These are phyloP conservation scores for Zosterops pallidus DNA, from an alignment of 2,113 vertebrate genomes.

Conservation along the genomic window DNA sequence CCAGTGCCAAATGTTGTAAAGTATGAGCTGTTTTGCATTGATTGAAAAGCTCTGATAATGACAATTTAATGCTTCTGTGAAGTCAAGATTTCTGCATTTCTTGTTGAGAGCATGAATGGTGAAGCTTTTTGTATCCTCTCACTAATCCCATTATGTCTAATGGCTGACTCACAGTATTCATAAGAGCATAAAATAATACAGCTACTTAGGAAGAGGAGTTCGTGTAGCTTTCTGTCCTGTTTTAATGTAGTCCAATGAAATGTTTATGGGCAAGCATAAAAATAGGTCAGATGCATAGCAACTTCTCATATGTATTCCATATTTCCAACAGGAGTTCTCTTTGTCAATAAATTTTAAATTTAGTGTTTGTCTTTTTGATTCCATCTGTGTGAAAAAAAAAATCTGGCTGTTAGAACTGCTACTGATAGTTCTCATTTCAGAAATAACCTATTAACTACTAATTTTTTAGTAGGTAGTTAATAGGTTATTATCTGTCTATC, in stretches of 20 bases:
- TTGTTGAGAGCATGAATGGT: not conserved
- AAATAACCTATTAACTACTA: not conserved
- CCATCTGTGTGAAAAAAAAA: not conserved
- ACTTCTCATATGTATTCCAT: not conserved
- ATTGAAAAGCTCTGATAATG: slow-evolving; percentile 29
- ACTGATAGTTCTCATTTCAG: not conserved
- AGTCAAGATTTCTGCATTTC: slow-evolving; percentile 4
- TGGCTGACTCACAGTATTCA: not conserved
- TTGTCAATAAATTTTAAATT: not conserved
- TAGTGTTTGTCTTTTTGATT: not conserved
- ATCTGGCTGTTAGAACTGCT: not conserved
- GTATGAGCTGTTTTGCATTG: not conserved
- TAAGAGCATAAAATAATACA: not conserved
- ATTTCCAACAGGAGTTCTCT: not conserved
- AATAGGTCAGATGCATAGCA: not conserved
- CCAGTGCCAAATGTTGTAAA: not conserved
- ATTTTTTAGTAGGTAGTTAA: not conserved
- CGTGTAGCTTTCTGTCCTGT: not conserved
- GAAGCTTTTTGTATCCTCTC: slow-evolving; percentile 2
- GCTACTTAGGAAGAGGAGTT: not conserved
- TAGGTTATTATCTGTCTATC: too few species aligned
- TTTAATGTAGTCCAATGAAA: not conserved
- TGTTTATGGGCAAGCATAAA: not conserved
- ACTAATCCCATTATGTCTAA: not conserved
- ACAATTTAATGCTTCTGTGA: not conserved